These are phyloP conservation scores for Oegoconia quadripuncta DNA, from an alignment of 2,888 invertebrate genomes.

Conservation along the genomic window DNA sequence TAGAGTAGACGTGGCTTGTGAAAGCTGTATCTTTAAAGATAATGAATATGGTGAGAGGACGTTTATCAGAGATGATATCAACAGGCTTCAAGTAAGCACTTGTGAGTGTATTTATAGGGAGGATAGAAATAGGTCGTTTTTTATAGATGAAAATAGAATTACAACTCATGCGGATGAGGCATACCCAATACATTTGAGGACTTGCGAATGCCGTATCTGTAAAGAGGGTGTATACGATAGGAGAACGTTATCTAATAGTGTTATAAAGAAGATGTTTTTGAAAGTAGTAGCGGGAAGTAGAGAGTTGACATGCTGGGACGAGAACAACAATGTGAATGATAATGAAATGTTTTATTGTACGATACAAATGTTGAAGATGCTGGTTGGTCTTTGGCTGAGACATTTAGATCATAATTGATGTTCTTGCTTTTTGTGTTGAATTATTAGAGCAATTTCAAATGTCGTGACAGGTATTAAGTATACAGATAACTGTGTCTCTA, in stretches of 20 bases:
- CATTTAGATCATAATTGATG: conserved; percentile 64
- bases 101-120: no score
- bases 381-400: conserved; percentile 71
- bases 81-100: no score
- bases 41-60: conserved; percentile 34
- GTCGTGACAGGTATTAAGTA: no score
- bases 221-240: conserved; percentile 37
- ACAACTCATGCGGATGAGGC: no score
- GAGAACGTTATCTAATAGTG: conserved; percentile 42
- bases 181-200: no score
- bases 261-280: conserved; percentile 49
- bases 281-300: conserved; percentile 48
- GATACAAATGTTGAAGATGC: conserved; percentile 59
- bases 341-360: conserved; percentile 63
- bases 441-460: no score
- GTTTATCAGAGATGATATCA: conserved; percentile 45
- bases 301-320: conserved; percentile 55
- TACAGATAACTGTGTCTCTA: no score
- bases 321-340: conserved; percentile 55
- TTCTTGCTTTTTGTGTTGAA: no score
- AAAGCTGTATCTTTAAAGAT: conserved; percentile 65
- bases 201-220: conserved; percentile 68
- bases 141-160: no score
- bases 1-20: conserved; percentile 53
- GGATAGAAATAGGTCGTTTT: no score